Base-by-base conservation (phyloP, 2,113 vertebrate genomes). In the Gallinago undulata region DNA sequence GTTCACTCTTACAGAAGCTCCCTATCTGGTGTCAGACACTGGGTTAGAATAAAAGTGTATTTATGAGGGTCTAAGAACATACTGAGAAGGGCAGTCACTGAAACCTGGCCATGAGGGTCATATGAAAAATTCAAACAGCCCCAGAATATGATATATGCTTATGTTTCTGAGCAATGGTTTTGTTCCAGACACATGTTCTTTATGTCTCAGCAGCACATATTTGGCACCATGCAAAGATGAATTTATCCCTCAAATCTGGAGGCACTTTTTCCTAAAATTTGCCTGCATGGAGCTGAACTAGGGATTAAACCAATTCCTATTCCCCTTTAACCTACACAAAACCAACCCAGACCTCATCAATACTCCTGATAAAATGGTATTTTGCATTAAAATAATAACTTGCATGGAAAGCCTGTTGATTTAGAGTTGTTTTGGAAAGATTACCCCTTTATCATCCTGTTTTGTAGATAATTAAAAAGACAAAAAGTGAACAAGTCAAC, bases 241-340 rank as follows among this genome's bases (percentile, higher is more conserved):
- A 17, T 83, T 41, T 31, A 12, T 33, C 7, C 6, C 8, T 72
- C 59, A 64, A 86, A 85, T 35, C 24, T 56, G 11, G 9, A 64
- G 28, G 37, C 2, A 33, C 0, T 0, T 19, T 55, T 6, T 9
- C 14, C 17, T 55, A 31, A 72, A 79, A 63, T n/a, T 28, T 13
- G 3, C 0, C 6, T 50, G 7, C 9, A 6, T 48, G 19, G 9
- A 15, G 9, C 3, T 51, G 23, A 89, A 72, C 13, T 12, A n/a
- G 9, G 3, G 16, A 66, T 66, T 67, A 80, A 91, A 45, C 4
- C 6, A 19, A 16, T 50, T 53, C n/a, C 1, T 84, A 0, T 45
- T 76, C 2, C 10, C 13, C 17, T 83, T 64, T 67, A 75, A 67
- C 14, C 4, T n/a, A 55, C 4, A 24, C 33, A 77, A 33, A 11